A percentile compares a stretch with the other conserved stretches of the same genome.
These are phyloP conservation scores for Phymastichus coffea DNA, from an alignment of 1,140 invertebrate genomes.

Conservation along the genomic window DNA sequence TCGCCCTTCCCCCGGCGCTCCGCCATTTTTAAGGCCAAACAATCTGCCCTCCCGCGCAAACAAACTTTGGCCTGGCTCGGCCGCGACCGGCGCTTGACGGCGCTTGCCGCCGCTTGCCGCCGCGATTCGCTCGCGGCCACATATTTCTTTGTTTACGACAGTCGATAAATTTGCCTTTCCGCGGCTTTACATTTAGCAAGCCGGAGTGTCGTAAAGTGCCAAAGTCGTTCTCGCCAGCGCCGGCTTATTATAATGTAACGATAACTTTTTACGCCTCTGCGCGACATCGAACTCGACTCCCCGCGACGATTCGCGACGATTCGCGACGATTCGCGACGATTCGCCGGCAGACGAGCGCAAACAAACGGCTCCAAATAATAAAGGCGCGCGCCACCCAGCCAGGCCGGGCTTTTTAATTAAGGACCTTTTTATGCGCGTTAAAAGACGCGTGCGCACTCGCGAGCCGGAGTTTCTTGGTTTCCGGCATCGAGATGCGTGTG, in stretches of 20 bases:
- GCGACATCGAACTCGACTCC: constrained; percentile 30
- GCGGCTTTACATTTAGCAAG: too few species aligned
- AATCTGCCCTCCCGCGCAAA: neutral
- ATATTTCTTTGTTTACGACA: constrained; percentile 38
- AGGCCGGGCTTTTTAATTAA: constrained; percentile 17
- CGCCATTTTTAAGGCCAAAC: constrained; percentile 32
- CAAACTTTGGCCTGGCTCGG: neutral
- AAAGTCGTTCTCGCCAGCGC: constrained; percentile 34
- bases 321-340: too few species aligned
- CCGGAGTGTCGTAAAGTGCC: constrained; percentile 37
- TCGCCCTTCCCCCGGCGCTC: constrained; percentile 20
- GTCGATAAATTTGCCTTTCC: constrained; percentile 35
- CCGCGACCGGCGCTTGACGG: too few species aligned
- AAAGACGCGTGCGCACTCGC: constrained; percentile 1
- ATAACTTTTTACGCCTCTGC: constrained; percentile 47
- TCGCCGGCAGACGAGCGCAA: too few species aligned
- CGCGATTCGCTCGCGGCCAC: too few species aligned
- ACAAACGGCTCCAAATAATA: neutral
- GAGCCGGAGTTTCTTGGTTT: neutral
- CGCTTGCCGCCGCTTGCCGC: too few species aligned
- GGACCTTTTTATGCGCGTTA: constrained; percentile 6
- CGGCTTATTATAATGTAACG: constrained; percentile 53
- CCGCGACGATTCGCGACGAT: constrained; percentile 32
- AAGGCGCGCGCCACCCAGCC: neutral
- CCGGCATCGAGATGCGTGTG: too few species aligned